Percentiles rank a stretch among this genome's conserved stretches.
Evolutionary conservation across 2,113 vertebrate genomes (phyloP).

Genomic region (Fregetta grallaria): DNA sequence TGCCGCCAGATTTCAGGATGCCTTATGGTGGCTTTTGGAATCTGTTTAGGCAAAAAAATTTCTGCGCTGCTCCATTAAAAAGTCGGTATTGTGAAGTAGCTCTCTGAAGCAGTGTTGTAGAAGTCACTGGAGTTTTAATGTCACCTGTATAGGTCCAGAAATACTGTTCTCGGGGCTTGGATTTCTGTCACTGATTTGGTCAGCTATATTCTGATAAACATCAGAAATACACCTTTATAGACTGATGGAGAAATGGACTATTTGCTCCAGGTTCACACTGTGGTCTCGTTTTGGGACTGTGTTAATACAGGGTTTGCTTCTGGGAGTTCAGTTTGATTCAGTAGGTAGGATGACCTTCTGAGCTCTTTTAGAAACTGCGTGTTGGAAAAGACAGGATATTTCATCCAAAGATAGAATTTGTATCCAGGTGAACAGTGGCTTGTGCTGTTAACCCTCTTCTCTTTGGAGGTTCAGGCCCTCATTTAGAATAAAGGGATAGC

Average conservation of each 20-base stretch:
- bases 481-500: neutral
- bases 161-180: neutral
- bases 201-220: neutral
- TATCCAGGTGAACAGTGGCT: neutral
- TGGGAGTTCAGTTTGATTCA: neutral
- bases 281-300: neutral
- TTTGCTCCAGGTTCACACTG: neutral
- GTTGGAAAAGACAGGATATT: neutral
- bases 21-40: neutral
- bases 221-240: neutral
- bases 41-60: neutral
- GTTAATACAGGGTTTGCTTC: neutral
- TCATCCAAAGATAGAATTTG: neutral
- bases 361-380: rapidly evolving
- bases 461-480: neutral
- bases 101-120: neutral
- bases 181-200: neutral
- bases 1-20: neutral
- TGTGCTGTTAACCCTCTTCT: neutral
- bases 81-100: neutral
- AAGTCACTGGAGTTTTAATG: neutral
- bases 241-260: neutral
- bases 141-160: neutral
- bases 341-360: neutral
- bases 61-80: neutral